Evolutionary conservation across 2,113 vertebrate genomes (phyloP).

Genomic region (Thalassarche chlororhynchos): DNA sequence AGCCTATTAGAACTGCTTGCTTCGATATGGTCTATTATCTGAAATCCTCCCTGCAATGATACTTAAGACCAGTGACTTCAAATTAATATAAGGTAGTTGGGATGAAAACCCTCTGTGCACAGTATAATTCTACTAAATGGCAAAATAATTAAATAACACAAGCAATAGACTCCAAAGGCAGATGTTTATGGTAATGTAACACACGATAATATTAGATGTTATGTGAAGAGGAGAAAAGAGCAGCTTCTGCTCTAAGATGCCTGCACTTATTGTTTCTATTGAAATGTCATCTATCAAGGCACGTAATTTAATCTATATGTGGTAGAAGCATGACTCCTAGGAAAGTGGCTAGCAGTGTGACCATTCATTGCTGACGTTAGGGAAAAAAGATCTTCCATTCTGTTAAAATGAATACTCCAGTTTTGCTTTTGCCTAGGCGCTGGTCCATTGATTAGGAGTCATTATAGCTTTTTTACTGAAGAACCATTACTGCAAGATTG

Average conservation of each 20-base stretch:
- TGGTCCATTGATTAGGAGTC: background rate
- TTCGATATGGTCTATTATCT: background rate
- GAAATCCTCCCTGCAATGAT: conserved; percentile 26
- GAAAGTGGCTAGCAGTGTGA: background rate
- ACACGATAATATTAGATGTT: background rate
- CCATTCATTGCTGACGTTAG: conserved; percentile 7
- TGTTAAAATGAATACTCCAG: conserved; percentile 30
- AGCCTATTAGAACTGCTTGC: background rate
- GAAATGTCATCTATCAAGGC: background rate
- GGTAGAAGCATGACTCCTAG: conserved; percentile 21
- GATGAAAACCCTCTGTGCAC: background rate
- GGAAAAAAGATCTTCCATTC: conserved; percentile 50
- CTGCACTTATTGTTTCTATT: background rate
- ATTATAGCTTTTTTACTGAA: background rate
- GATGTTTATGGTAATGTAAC: background rate
- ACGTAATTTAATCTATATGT: conserved; percentile 47
- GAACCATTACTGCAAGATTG: background rate
- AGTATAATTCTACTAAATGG: conserved; percentile 60
- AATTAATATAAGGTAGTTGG: background rate
- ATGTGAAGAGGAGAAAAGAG: conserved; percentile 24
- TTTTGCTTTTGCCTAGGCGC: background rate
- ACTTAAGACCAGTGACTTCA: conserved; percentile 55
- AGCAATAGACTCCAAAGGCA: conserved; percentile 11
- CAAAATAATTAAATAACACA: conserved; percentile 70
- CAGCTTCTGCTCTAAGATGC: background rate